Evolutionary conservation across 1,140 invertebrate genomes (phyloP), one percentile per base, ranked within the genome.

Genomic region (Agraylea sexmaculata): DNA sequence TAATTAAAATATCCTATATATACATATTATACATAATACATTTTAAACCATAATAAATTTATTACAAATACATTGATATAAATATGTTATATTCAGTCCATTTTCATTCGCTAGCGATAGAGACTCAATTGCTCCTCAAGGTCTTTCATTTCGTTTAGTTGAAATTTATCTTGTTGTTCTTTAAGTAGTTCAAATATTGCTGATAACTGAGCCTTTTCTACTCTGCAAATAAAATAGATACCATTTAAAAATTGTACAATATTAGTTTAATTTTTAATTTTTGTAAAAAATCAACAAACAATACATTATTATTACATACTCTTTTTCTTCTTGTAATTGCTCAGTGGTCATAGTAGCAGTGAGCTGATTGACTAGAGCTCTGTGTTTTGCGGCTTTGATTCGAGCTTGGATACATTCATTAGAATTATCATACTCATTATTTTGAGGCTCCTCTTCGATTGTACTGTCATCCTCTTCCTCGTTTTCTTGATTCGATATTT

Each of bases 301-400:
- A 21, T 36, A 37, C 22, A 23, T 18, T n/a, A 4, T 16, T 33
- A 25, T 20, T 8, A 40, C 40, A 39, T 30, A 49, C 46, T 44
- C 28, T 34, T 44, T 46, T 45, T 49, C 42, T 42, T 50, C 35
- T 31, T 38, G 25, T n/a, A 47, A 18, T 31, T 48, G 41, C 13
- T 52, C 51, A 42, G 43, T 47, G 44, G 53, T 56, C 54, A 56
- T 49, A 43, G 52, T 51, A 12, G 39, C 38, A 28, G 36, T 45
- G 10, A 49, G 34, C n/a, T 49, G 25, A 17, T 44, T 32, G 12
- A 45, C 40, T n/a, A 49, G 42, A 2, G 47, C 43, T 23, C 45
- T 39, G 20, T 45, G 47, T 12, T 31, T 10, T 8, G 47, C 43
- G 1, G 33, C 33, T 35, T 49, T 49, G 13, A 49, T 42, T 12